Evolutionary conservation across 2,113 vertebrate species (phyloP), one percentile per base, ranked within the genome.

Genomic region (Synchiropus splendidus): DNA sequence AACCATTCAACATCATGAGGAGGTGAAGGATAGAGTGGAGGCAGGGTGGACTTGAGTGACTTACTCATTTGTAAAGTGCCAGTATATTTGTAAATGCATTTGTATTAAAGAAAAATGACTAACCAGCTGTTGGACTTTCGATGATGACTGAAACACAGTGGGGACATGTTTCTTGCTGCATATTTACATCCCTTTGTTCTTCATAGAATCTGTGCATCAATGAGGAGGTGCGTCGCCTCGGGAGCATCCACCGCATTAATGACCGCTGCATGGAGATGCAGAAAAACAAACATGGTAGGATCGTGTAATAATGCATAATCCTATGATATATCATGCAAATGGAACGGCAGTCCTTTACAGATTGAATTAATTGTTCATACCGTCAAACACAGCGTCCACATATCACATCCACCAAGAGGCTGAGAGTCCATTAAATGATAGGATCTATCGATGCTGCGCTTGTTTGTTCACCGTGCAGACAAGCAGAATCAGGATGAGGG

Each of bases 191-290:
- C 6, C 18, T 30, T 42, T 49, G 3, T 36, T 16, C 13, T 43
- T 32, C 54, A 1, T 32, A 98, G 95, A 97, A 85, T 70, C 77
- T 97, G 38, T 98, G 95, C 61, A 74, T 98, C 45, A 96, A 98
- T 0, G 87, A 91, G 48, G 92, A 93, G 0, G 92, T 98, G 55
- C 83, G 18, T 2, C 61, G 34, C 13, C 62, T 98, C 48, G 81
- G 89, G 13, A 83, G 85, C 14, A 70, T 88, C 34, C 91, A 94
- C 58, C 86, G 87, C 40, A 94, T 98, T 65, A 98, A 94, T 1
- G 92, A 98, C 60, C 89, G 88, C 63, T 98, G 95, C 67, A 54
- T 89, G 79, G 95, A 96, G 80, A 87, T 98, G 88, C 92, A 98
- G 50, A 94, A 91, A 77, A 89, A 86, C 76, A 92, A 88, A 62